A percentile compares a stretch with the other conserved stretches of the same genome.
These are phyloP conservation scores for Trachelus iudaicus DNA, from an alignment of 2,888 invertebrate genomes.

Conservation along the genomic window DNA sequence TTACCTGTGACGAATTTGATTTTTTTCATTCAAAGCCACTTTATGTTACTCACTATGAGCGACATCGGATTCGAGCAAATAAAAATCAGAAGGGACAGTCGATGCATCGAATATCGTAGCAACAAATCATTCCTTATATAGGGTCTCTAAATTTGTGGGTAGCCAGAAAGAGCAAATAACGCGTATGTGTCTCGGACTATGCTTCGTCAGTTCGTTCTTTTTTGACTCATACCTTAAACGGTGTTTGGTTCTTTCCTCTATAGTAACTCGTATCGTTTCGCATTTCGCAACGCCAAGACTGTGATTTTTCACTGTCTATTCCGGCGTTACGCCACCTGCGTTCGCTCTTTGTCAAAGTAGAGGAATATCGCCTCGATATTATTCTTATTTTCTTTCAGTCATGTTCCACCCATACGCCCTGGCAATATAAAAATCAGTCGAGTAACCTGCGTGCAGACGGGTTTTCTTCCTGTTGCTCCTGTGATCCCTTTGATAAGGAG, in stretches of 20 bases:
- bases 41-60: no score
- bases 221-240: constrained; percentile 17
- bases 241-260: not conserved
- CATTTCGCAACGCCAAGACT: constrained; percentile 46
- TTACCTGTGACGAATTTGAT: no score
- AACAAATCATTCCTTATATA: constrained; percentile 42
- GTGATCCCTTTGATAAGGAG: not conserved
- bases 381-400: not conserved
- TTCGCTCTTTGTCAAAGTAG: constrained; percentile 30
- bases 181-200: constrained; percentile 31
- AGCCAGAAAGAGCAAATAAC: constrained; percentile 22
- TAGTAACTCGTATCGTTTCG: not conserved
- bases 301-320: constrained; percentile 50
- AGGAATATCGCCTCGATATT: constrained; percentile 21
- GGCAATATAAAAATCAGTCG: no score
- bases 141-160: constrained; percentile 36
- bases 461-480: not conserved
- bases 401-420: no score
- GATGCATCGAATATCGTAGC: constrained; percentile 8
- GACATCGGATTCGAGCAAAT: no score
- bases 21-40: no score
- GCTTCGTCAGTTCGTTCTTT: constrained; percentile 40
- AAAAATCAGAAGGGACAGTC: no score
- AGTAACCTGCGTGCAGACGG: not conserved
- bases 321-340: constrained; percentile 14